phyloP scores from a whole-genome alignment of 2,888 invertebrate genomes.

The Cephus spinipes region DNA sequence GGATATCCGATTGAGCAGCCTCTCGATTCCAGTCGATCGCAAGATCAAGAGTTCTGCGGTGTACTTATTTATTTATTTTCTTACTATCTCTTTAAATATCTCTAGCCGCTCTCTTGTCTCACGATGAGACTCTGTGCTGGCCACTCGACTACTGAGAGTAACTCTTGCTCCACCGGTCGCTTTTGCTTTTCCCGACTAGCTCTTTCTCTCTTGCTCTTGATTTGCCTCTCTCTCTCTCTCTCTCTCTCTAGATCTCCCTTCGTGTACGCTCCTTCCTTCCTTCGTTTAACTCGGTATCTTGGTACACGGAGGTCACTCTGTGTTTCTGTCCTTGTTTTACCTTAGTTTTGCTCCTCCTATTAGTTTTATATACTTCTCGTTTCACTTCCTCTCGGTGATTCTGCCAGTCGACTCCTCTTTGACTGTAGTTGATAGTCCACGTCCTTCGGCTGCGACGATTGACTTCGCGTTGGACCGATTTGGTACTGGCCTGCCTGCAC shows the following conservation, averaged over 20 bases:
- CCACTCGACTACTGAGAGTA: conserved; percentile 9
- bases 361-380: background rate
- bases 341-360: background rate
- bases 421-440: background rate
- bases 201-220: conserved; percentile 26
- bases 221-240: conserved; percentile 19
- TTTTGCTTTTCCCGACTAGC: background rate
- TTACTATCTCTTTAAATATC: background rate
- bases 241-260: conserved; percentile 20
- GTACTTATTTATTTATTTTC: background rate
- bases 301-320: background rate
- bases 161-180: background rate
- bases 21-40: background rate
- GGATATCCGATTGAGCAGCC: background rate
- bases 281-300: background rate
- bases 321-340: background rate
- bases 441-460: background rate
- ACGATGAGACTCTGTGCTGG: conserved; percentile 10
- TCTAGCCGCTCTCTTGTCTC: conserved; percentile 4
- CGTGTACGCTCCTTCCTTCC: conserved; percentile 5
- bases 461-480: background rate
- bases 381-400: background rate
- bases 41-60: background rate
- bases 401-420: background rate
- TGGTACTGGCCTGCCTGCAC: background rate